phyloP scores from a whole-genome alignment of 2,797 vertebrate species.

The Tolypeutes matacus region DNA sequence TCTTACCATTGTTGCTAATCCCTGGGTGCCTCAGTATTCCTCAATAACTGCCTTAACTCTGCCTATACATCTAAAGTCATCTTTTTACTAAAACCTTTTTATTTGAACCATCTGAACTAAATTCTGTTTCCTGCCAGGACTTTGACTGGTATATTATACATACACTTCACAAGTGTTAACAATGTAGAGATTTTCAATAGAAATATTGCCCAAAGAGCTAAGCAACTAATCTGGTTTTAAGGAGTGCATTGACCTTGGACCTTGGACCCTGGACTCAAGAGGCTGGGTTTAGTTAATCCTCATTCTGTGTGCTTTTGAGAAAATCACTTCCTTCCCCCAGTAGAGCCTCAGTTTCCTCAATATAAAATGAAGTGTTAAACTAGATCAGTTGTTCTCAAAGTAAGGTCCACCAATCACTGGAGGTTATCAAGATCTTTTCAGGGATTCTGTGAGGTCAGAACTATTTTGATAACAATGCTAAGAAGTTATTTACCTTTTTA shows the following conservation, averaged over 20 bases:
- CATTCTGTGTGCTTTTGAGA: background rate
- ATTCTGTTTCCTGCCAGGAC: background rate
- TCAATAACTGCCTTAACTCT: background rate
- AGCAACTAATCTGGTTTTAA: background rate
- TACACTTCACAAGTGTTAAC: background rate
- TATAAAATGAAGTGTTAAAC: background rate
- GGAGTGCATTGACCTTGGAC: background rate
- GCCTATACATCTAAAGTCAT: background rate
- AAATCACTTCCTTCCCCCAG: background rate
- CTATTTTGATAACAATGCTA: background rate
- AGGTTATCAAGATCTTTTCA: background rate
- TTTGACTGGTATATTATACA: background rate
- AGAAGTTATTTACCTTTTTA: background rate
- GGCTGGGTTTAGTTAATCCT: background rate
- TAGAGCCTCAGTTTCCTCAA: background rate
- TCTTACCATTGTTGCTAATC: background rate
- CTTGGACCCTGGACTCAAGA: background rate
- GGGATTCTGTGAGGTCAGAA: background rate
- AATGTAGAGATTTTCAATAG: background rate
- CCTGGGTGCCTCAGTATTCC: background rate
- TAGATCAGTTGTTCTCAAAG: background rate
- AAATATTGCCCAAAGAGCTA: background rate
- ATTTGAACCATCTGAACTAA: constrained; percentile 8
- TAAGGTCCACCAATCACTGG: background rate
- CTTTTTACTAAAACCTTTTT: background rate